Conservation (phyloP, 2,113 vertebrate species). For the Halichoerus grypus region DNA sequence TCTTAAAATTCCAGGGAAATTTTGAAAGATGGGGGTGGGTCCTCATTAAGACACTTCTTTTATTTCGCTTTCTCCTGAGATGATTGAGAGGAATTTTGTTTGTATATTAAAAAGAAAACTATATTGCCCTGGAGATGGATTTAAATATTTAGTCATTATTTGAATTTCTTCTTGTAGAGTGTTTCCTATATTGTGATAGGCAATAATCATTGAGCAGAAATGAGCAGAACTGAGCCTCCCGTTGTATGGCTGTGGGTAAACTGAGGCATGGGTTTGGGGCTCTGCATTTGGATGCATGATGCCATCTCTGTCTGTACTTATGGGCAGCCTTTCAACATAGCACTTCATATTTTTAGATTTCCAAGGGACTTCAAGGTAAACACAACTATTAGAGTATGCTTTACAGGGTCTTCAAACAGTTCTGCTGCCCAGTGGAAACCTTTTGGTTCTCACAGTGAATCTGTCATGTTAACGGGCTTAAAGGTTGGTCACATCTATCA, state of each 20-base stretch:
- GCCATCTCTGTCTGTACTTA: background rate
- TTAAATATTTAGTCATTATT: slow-evolving; percentile 17
- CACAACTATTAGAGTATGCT: background rate
- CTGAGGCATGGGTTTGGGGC: background rate
- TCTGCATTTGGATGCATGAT: background rate
- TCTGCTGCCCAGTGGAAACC: background rate
- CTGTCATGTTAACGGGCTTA: background rate
- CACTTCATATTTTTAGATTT: background rate
- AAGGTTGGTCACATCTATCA: background rate
- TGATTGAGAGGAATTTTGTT: background rate
- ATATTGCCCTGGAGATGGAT: background rate
- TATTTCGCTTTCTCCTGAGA: background rate
- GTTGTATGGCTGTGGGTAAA: background rate
- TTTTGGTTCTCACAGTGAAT: background rate
- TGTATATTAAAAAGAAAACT: slow-evolving; percentile 9
- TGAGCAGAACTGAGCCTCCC: background rate
- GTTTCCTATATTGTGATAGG: background rate
- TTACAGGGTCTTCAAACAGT: background rate
- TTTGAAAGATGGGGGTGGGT: background rate
- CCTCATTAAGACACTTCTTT: background rate
- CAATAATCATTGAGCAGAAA: background rate
- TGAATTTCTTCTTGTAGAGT: background rate
- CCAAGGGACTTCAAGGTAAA: slow-evolving; percentile 26
- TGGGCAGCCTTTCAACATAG: background rate
- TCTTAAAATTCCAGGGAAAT: background rate